Conservation (phyloP, 1,140 invertebrate genomes). For the Diplogasteroides magnus region DNA sequence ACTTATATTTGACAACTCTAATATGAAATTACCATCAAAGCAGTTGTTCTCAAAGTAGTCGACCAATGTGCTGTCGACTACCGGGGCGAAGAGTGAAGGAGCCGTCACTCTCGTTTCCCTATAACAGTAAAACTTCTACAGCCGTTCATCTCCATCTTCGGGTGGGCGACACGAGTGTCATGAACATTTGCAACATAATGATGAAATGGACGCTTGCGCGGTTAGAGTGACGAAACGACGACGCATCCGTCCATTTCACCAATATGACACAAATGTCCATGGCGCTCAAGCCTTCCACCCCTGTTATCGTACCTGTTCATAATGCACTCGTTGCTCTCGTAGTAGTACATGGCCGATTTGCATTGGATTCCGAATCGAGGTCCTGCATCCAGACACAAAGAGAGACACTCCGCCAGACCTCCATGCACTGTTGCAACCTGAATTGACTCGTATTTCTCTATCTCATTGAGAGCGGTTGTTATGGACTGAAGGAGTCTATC, state of each 20-base stretch:
- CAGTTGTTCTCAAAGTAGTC: conserved; percentile 55
- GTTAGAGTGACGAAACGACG: too few species aligned
- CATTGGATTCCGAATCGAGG: conserved; percentile 39
- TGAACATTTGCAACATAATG: too few species aligned
- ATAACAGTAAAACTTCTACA: too few species aligned
- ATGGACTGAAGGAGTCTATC: too few species aligned
- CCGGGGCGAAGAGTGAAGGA: not conserved
- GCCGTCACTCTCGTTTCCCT: not conserved
- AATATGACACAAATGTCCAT: too few species aligned
- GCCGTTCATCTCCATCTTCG: too few species aligned
- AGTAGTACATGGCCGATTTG: conserved; percentile 50
- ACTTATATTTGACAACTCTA: too few species aligned
- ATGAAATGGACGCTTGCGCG: too few species aligned
- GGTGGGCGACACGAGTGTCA: too few species aligned
- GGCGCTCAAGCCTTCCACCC: too few species aligned
- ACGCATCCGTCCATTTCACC: too few species aligned
- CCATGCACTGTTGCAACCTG: conserved; percentile 32
- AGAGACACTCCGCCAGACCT: conserved; percentile 44
- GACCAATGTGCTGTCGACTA: conserved; percentile 34
- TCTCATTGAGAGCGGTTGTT: too few species aligned
- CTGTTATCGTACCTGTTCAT: conserved; percentile 45
- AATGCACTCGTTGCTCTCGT: conserved; percentile 50
- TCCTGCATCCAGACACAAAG: conserved; percentile 42
- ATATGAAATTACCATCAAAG: conserved; percentile 43
- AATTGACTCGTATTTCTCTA: not conserved